Evolutionary conservation across 2,888 invertebrate species (phyloP).

Genomic region (Ophion costatus): DNA sequence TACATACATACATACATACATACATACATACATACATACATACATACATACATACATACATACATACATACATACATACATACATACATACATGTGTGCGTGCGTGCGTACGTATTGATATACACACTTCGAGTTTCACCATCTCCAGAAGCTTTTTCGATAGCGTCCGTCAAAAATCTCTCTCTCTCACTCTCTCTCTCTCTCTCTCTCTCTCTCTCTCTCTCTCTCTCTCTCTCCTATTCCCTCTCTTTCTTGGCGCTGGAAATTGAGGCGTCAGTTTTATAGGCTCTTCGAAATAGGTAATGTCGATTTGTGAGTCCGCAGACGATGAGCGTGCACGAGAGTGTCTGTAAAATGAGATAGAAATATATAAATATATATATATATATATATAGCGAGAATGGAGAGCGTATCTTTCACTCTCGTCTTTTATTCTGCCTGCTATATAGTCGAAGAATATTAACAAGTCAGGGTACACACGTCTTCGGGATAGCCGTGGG

Average conservation of each 20-base stretch:
- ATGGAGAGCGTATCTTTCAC: conserved; percentile 51
- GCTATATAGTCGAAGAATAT: conserved; percentile 74
- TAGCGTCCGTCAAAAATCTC: neutral
- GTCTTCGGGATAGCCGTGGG: conserved; percentile 73
- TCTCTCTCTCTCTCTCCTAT: no score
- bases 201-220: neutral
- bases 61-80: no score
- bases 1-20: no score
- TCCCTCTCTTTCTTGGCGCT: conserved; percentile 10
- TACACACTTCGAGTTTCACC: no score
- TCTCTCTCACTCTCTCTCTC: neutral
- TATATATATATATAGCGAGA: conserved; percentile 44
- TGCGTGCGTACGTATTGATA: no score
- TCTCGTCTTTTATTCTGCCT: conserved; percentile 69
- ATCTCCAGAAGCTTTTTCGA: conserved; percentile 1
- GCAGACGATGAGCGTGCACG: conserved; percentile 23
- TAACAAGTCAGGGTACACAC: conserved; percentile 74
- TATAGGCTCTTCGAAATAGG: conserved; percentile 67
- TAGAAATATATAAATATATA: conserved; percentile 53
- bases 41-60: no score
- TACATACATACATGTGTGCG: no score
- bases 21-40: no score
- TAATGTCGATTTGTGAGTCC: conserved; percentile 54
- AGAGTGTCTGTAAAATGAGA: conserved; percentile 33
- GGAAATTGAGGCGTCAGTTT: conserved; percentile 73